These are phyloP conservation scores for Gryllus longicercus DNA, from an alignment of 2,888 invertebrate species.

Conservation along the genomic window DNA sequence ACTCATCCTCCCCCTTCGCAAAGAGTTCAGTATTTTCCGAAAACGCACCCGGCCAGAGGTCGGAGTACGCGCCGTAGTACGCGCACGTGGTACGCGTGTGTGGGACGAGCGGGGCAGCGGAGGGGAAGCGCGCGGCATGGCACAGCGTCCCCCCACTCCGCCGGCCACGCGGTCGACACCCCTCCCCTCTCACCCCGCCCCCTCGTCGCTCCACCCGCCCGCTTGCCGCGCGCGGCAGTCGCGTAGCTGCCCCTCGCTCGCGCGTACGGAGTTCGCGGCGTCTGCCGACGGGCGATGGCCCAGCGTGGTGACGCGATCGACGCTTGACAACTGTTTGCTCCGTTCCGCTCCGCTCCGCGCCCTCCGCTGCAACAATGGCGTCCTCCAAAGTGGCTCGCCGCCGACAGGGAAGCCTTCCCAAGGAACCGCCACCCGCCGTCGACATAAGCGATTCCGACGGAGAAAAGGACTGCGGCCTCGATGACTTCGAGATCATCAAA, in stretches of 20 bases:
- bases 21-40: too few relatives aligned
- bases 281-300: too few relatives aligned
- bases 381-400: slow-evolving; percentile 38
- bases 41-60: too few relatives aligned
- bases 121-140: not conserved
- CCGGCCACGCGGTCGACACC: not conserved
- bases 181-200: not conserved
- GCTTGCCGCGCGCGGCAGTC: not conserved
- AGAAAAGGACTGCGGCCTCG: slow-evolving; percentile 49
- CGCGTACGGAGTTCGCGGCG: not conserved
- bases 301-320: too few relatives aligned
- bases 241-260: not conserved
- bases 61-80: too few relatives aligned
- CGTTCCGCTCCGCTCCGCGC: too few relatives aligned
- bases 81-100: not conserved
- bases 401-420: slow-evolving; percentile 32
- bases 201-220: not conserved
- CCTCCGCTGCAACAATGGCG: slow-evolving; percentile 35
- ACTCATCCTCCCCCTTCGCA: too few relatives aligned
- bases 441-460: slow-evolving; percentile 38
- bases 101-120: not conserved
- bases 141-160: not conserved
- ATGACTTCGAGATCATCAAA: slow-evolving; percentile 81
- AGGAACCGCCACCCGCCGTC: slow-evolving; percentile 39
- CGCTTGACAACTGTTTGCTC: too few relatives aligned